Evolutionary conservation across 2,797 vertebrate species (phyloP).

Genomic region (Tympanoctomys barrerae): DNA sequence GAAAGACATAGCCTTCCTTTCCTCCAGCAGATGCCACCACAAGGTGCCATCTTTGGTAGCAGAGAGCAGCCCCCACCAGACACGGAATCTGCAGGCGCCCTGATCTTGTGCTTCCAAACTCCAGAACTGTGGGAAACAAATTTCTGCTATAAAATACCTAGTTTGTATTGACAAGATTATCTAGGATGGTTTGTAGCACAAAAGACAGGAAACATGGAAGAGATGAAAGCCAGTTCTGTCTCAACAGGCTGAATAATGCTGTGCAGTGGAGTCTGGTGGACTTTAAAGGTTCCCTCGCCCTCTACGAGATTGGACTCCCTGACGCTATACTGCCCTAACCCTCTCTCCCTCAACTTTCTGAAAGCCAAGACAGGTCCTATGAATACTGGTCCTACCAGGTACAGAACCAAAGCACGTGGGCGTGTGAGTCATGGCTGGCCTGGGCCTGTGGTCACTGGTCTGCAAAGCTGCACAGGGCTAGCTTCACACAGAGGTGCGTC

Average conservation of each 20-base stretch:
- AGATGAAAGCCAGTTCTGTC: background rate
- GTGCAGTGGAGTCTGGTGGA: background rate
- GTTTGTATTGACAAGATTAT: background rate
- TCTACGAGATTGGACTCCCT: background rate
- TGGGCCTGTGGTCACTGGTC: background rate
- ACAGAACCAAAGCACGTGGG: background rate
- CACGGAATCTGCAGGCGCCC: background rate
- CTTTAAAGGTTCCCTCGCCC: background rate
- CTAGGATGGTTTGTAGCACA: background rate
- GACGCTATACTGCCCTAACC: background rate
- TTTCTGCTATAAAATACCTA: background rate
- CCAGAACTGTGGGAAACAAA: background rate
- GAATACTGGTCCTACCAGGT: background rate
- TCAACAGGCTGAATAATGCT: background rate
- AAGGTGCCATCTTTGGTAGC: background rate
- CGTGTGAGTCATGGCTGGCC: accelerated
- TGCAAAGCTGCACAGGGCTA: background rate
- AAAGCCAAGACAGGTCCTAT: background rate
- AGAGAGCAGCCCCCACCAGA: background rate
- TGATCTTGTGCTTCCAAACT: background rate
- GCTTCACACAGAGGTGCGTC: background rate
- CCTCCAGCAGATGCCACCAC: too few relatives aligned
- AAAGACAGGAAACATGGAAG: background rate
- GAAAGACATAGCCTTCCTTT: background rate
- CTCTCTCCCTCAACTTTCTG: background rate